Evolutionary conservation across 2,113 vertebrate species (phyloP).

Genomic region (Peromyscus leucopus): DNA sequence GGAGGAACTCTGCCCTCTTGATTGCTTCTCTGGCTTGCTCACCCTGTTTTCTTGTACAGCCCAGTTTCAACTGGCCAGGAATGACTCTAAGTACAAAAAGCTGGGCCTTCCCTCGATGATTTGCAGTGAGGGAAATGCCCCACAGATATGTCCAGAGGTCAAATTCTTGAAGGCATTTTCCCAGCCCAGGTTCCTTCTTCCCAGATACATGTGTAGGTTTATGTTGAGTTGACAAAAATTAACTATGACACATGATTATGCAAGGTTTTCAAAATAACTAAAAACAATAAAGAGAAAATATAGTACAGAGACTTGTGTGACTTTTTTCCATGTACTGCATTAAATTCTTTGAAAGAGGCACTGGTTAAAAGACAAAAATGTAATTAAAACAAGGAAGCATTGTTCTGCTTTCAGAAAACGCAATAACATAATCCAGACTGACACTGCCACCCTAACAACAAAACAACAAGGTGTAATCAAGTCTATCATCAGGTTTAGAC

Average conservation of each 20-base stretch:
- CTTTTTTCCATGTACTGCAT: neutral
- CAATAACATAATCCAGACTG: neutral
- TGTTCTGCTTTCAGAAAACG: neutral
- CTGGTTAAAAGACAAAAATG: neutral
- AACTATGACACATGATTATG: neutral
- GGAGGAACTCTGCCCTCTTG: too few species aligned
- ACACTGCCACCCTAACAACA: neutral
- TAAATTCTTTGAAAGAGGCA: neutral
- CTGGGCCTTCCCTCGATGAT: neutral
- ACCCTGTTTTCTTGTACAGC: neutral
- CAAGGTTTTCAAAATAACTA: neutral
- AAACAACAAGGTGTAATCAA: neutral
- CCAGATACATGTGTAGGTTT: neutral
- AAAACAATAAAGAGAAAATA: neutral
- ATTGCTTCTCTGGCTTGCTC: neutral
- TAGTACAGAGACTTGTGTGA: neutral
- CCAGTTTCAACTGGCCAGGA: neutral
- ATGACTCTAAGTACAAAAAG: too few species aligned
- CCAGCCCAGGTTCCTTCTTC: neutral
- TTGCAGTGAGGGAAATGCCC: neutral
- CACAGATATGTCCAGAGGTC: neutral
- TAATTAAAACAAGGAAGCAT: neutral
- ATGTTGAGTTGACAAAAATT: neutral
- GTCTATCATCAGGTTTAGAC: neutral
- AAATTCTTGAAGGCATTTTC: neutral